A percentile compares a stretch with the other conserved stretches of the same genome.
phyloP scores from a whole-genome alignment of 1,140 invertebrate genomes.

The Drosophila pachea region DNA sequence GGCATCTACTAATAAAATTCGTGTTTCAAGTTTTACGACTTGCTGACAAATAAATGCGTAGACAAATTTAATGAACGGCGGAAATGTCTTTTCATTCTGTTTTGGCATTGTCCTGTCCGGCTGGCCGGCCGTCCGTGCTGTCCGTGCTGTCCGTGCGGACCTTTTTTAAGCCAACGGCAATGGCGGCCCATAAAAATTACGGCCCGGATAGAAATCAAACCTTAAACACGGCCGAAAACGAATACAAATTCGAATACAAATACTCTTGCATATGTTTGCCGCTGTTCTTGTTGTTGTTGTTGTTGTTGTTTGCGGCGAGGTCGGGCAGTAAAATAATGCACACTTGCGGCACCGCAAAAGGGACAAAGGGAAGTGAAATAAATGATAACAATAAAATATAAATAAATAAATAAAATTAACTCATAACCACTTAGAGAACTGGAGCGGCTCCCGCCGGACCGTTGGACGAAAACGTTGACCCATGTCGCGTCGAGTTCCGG shows the following conservation, averaged over 20 bases:
- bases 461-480: slow-evolving; percentile 19
- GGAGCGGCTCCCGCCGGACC: slow-evolving; percentile 30
- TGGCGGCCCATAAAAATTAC: slow-evolving; percentile 50
- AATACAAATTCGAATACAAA: slow-evolving; percentile 27
- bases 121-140: neutral
- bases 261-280: slow-evolving; percentile 43
- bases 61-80: slow-evolving; percentile 74
- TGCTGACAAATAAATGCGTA: slow-evolving; percentile 76
- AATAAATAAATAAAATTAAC: slow-evolving; percentile 78
- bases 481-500: slow-evolving; percentile 16
- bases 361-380: slow-evolving; percentile 55
- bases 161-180: slow-evolving; percentile 40
- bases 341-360: slow-evolving; percentile 35
- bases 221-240: slow-evolving; percentile 15
- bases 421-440: slow-evolving; percentile 72
- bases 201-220: slow-evolving; percentile 42
- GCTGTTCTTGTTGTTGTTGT: no score
- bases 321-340: slow-evolving; percentile 45
- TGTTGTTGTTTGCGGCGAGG: slow-evolving; percentile 1
- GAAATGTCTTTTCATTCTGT: slow-evolving; percentile 67
- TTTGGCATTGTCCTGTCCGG: slow-evolving; percentile 24
- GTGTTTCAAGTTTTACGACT: slow-evolving; percentile 66
- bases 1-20: slow-evolving; percentile 54
- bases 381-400: slow-evolving; percentile 75
- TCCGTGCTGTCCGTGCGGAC: neutral